These are phyloP conservation scores for Tangachromis dhanisi DNA, from an alignment of 2,113 vertebrate genomes.

Conservation along the genomic window DNA sequence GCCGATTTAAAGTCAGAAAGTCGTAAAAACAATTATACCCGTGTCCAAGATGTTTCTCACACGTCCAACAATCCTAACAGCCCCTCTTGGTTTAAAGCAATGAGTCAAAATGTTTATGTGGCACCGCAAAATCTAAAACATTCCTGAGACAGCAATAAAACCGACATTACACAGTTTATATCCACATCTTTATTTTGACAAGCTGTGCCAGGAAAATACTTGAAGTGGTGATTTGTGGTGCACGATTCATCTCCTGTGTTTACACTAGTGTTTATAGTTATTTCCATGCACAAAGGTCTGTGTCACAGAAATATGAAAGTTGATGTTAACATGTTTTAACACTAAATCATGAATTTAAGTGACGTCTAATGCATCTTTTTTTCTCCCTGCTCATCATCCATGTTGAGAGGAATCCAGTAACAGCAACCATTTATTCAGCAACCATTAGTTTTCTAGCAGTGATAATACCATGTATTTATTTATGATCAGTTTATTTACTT, in stretches of 20 bases:
- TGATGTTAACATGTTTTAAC: neutral
- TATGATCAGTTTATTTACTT: neutral
- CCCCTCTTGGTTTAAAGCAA: neutral
- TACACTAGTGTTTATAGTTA: neutral
- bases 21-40: neutral
- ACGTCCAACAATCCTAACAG: neutral
- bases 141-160: neutral
- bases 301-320: neutral
- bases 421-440: neutral
- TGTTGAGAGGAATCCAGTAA: neutral
- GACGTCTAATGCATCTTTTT: neutral
- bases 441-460: neutral
- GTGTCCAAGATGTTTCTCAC: neutral
- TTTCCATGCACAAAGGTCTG: neutral
- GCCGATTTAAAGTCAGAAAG: neutral
- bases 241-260: neutral
- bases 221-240: neutral
- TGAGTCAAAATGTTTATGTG: neutral
- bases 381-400: neutral
- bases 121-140: neutral
- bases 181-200: neutral
- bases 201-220: neutral
- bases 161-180: neutral
- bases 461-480: neutral
- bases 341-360: neutral